Base-by-base conservation (phyloP, 1,140 invertebrate genomes). In the Lepidostoma basale region DNA sequence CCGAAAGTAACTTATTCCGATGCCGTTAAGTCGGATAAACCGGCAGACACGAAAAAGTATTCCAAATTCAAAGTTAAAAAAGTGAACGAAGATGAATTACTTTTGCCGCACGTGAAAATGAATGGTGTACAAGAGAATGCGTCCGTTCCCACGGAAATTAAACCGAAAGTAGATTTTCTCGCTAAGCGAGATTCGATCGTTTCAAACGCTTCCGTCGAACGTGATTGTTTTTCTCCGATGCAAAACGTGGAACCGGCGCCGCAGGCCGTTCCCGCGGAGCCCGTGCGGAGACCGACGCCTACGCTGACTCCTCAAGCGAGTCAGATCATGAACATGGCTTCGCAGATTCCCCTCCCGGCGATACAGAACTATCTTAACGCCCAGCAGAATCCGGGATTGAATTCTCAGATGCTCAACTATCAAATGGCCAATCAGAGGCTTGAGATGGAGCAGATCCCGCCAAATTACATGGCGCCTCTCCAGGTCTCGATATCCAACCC, bases 61-160 rank as follows among this genome's bases (percentile, higher is more conserved):
- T 73, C 71, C 3, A 73, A 73, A 49, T 73, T 73, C 45, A 73
- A 67, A 73, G 71, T 73, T 8, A 73, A 67, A 42, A 73, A 73
- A 45, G 71, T 73, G 3, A 67, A 44, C 9, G 71, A 73, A 33
- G 67, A 67, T 26, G 25, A 47, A 9, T 26, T 73, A 14, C 36
- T 58, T 20, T 30, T 25, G 28, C 42, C 67, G n/a, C 71, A 73
- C 39, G 45, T 33, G 4, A 73, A 69, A 44, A 67, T 73, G 67
- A 73, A 73, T 33, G 71, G 71, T 3, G 60, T 68, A 0, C 49
- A 66, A 56, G 63, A 64, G 2, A 62, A 26, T 14, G 12, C 23
- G 28, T 36, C n/a, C 52, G 6, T 14, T 33, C 33, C 3, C 44
- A 10, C 44, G 20, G 22, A 8, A 18, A 56, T 56, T 16, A n/a